A percentile compares a stretch with the other conserved stretches of the same genome.
Conservation (phyloP, 2,113 vertebrate genomes). For the Opisthocomus hoazin region DNA sequence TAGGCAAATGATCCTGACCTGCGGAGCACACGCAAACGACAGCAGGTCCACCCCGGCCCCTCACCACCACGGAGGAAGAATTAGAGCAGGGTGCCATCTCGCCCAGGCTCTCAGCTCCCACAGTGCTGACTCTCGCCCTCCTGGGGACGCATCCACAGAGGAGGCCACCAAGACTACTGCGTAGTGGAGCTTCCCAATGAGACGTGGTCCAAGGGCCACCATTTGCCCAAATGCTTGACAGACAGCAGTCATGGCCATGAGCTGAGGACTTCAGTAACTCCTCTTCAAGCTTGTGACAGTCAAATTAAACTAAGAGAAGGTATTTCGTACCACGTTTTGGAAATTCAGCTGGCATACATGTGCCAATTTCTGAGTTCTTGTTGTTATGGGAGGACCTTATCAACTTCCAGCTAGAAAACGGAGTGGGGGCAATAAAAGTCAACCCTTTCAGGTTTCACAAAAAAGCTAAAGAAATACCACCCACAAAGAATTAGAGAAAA, state of each 20-base stretch:
- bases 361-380: not conserved
- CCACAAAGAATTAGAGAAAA: not conserved
- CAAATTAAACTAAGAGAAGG: not conserved
- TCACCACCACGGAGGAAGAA: not conserved
- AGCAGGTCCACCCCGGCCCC: not conserved
- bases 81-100: not conserved
- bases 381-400: not conserved
- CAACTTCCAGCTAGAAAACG: not conserved
- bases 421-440: not conserved
- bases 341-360: not conserved
- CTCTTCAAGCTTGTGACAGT: not conserved
- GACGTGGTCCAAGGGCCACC: not conserved
- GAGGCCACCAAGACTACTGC: accelerated
- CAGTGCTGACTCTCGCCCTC: not conserved
- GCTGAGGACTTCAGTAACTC: not conserved
- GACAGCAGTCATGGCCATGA: not conserved
- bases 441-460: not conserved
- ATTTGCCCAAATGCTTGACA: not conserved
- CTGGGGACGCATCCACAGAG: not conserved
- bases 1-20: not conserved
- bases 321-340: not conserved
- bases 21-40: accelerated
- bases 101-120: not conserved
- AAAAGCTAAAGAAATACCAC: not conserved
- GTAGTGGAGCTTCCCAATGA: not conserved